A percentile compares a stretch with the other conserved stretches of the same genome.
Evolutionary conservation across 1,140 invertebrate genomes (phyloP).

Genomic region (Proctacanthus coquilletti): DNA sequence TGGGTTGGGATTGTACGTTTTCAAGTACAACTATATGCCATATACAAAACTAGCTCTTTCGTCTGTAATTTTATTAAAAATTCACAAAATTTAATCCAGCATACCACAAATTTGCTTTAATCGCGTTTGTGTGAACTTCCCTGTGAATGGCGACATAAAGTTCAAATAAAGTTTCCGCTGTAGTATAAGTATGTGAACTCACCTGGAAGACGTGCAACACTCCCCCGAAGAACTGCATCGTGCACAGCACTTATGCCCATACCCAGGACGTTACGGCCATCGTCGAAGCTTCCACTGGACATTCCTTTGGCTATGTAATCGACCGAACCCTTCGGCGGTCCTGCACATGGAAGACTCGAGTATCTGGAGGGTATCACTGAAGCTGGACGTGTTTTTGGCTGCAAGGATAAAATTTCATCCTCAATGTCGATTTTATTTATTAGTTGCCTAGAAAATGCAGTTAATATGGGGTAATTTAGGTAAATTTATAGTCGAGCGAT

Average conservation of each 20-base stretch:
- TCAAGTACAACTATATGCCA: too few species aligned
- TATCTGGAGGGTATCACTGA: constrained; percentile 19
- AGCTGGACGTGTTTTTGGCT: constrained; percentile 25
- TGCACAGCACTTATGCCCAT: constrained; percentile 29
- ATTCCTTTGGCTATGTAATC: constrained; percentile 6
- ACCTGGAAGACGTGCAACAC: constrained; percentile 23
- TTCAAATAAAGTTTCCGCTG: too few species aligned
- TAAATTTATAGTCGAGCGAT: too few species aligned
- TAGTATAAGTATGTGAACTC: too few species aligned
- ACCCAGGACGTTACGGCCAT: constrained; percentile 18
- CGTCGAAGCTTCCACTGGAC: constrained; percentile 17
- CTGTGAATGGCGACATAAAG: too few species aligned
- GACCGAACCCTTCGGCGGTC: constrained; percentile 8
- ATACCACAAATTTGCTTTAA: too few species aligned
- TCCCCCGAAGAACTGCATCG: constrained; percentile 25
- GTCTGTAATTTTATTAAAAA: too few species aligned
- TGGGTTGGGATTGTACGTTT: too few species aligned
- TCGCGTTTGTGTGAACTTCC: too few species aligned
- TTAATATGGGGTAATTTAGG: neutral
- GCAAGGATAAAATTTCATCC: constrained; percentile 12
- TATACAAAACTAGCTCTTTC: too few species aligned
- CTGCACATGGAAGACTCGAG: constrained; percentile 28
- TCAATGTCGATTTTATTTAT: neutral
- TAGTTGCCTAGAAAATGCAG: neutral
- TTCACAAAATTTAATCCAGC: too few species aligned